A percentile compares a stretch with the other conserved stretches of the same genome.
These are phyloP conservation scores for Carduelis carduelis DNA, from an alignment of 2,797 vertebrate genomes.

Conservation along the genomic window DNA sequence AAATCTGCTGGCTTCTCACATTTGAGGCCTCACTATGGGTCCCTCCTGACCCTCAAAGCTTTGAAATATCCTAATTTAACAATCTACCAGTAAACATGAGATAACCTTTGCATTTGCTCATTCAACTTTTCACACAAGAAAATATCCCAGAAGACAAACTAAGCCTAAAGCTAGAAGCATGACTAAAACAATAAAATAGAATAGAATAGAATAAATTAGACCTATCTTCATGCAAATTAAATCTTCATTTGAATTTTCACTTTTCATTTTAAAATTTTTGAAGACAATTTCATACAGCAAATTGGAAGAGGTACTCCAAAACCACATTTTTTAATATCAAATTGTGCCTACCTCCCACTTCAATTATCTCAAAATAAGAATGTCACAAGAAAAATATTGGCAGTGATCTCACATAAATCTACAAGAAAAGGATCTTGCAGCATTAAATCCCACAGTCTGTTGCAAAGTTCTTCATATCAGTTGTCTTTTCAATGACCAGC, in stretches of 20 bases:
- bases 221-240: background rate
- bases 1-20: background rate
- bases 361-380: background rate
- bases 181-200: background rate
- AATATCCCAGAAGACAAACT: background rate
- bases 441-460: background rate
- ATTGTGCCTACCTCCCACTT: background rate
- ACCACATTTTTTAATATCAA: fast-evolving
- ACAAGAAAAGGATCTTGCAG: background rate
- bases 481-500: background rate
- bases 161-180: background rate
- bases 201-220: background rate
- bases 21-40: background rate
- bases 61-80: background rate
- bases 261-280: background rate
- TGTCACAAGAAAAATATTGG: background rate
- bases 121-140: background rate
- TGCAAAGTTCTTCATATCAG: background rate
- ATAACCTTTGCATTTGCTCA: background rate
- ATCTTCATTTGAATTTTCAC: background rate
- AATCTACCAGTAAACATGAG: background rate
- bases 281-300: background rate
- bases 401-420: background rate
- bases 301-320: background rate
- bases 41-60: background rate